A percentile compares a stretch with the other conserved stretches of the same genome.
phyloP scores from a whole-genome alignment of 2,797 vertebrate genomes.

The Trichosurus vulpecula region DNA sequence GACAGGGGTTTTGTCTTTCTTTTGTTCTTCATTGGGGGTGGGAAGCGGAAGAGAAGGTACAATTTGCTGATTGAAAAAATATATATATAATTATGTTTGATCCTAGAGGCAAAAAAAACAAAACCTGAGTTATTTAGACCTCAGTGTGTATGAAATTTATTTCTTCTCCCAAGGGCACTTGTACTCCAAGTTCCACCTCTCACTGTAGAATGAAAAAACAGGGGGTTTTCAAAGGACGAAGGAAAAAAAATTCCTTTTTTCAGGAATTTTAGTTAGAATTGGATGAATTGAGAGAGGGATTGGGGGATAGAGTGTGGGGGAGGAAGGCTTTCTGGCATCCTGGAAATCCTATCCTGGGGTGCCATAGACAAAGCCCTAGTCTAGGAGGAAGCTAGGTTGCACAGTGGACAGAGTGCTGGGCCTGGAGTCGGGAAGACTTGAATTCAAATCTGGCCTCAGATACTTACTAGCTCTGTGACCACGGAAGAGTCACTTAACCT shows the following conservation, averaged over 20 bases:
- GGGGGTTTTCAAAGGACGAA: no score
- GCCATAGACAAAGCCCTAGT: not conserved
- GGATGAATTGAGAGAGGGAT: not conserved
- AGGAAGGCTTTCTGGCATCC: not conserved
- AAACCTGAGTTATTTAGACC: not conserved
- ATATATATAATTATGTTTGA: not conserved
- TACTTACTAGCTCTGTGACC: not conserved
- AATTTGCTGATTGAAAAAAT: not conserved
- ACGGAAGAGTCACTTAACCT: not conserved
- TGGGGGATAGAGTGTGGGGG: not conserved
- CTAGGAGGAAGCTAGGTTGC: not conserved
- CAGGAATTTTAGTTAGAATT: not conserved
- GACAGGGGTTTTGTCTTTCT: not conserved
- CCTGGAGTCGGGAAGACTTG: not conserved
- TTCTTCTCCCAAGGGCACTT: not conserved
- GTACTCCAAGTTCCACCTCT: not conserved
- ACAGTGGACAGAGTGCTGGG: not conserved
- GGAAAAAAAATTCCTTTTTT: no score
- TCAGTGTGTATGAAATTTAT: not conserved
- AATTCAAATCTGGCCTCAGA: not conserved
- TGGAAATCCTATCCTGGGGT: not conserved
- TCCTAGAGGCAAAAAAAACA: not conserved
- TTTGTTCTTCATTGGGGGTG: not conserved
- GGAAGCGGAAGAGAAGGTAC: not conserved
- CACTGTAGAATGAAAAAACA: not conserved